Base-by-base conservation (phyloP, 2,888 invertebrate genomes). In the Schizotus pectinicornis region DNA sequence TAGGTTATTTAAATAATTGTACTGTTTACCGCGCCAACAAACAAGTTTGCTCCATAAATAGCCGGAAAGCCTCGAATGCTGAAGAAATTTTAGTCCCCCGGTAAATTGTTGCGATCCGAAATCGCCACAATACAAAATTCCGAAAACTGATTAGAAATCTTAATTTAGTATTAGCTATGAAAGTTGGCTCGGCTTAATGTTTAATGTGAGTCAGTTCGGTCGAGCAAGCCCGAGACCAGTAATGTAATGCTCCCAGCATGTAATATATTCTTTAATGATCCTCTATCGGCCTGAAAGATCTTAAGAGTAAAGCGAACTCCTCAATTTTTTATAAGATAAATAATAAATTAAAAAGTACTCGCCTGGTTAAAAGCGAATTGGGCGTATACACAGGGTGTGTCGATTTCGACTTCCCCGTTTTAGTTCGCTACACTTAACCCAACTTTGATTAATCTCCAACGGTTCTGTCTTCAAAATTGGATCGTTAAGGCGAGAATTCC, bases 221-320 rank as follows among this genome's bases (percentile, higher is more conserved):
- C 63, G 51, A 60, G 50, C 50, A 42, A 48, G 59, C 52, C 41
- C 41, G 55, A 51, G 49, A 64, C 65, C 65, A 63, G 74, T 71
- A 72, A 76, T 72, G 75, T 77, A 77, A 72, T 76, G 77, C 72
- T 74, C 74, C 70, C 72, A 75, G 74, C 73, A 74, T 75, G 76
- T 76, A 77, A 77, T 77, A 78, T 75, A 76, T 77, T 77, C 78
- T 77, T 77, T 78, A 77, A 77, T 78, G 78, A 76, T 77, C 73
- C 71, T 73, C 74, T 78, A 78, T 78, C 78, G 67, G 70, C 47
- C 67, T 68, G 64, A 68, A 74, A 69, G 71, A 77, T 78, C 78
- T 78, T 68, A 69, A 71, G 70, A 72, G 71, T 74, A 72, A 69
- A 73, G 73, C 75, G 70, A 68, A 74, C 71, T 74, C 63, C 67